Evolutionary conservation across 2,888 invertebrate species (phyloP).

Genomic region (Petrolisthes cinctipes): DNA sequence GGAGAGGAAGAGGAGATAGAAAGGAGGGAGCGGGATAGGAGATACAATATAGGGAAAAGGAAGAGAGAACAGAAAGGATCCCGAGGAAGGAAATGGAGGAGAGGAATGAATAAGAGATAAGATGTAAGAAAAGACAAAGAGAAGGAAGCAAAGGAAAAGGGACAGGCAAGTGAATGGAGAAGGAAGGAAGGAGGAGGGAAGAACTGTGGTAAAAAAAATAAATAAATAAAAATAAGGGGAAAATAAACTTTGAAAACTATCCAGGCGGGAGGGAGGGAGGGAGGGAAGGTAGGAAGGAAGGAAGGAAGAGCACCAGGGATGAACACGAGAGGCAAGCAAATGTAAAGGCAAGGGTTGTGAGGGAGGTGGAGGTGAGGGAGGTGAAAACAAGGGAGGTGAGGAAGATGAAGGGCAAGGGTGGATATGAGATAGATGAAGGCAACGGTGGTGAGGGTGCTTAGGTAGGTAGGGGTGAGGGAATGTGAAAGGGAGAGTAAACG

Average conservation of each 20-base stretch:
- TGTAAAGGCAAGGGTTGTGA: too few species aligned
- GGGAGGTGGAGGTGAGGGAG: background rate
- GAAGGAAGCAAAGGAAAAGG: background rate
- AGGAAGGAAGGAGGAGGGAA: background rate
- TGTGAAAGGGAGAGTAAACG: background rate
- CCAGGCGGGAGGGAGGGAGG: background rate
- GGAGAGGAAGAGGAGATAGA: background rate
- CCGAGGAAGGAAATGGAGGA: background rate
- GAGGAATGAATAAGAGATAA: background rate
- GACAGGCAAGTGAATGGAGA: background rate
- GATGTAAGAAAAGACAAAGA: background rate
- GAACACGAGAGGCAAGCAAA: too few species aligned
- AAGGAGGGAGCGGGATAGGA: background rate
- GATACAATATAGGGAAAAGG: background rate
- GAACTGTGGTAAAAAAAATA: background rate
- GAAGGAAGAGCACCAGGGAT: background rate
- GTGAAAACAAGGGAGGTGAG: background rate
- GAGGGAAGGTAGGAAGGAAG: background rate
- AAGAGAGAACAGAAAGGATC: background rate
- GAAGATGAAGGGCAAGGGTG: background rate
- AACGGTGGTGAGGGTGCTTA: too few species aligned
- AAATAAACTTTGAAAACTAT: background rate
- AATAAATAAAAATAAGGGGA: background rate
- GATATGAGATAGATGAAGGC: background rate
- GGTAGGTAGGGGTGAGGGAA: background rate